Evolutionary conservation across 1,140 invertebrate species (phyloP), one percentile per base, ranked within the genome.

Genomic region (Leptinotarsa undecemlineata): DNA sequence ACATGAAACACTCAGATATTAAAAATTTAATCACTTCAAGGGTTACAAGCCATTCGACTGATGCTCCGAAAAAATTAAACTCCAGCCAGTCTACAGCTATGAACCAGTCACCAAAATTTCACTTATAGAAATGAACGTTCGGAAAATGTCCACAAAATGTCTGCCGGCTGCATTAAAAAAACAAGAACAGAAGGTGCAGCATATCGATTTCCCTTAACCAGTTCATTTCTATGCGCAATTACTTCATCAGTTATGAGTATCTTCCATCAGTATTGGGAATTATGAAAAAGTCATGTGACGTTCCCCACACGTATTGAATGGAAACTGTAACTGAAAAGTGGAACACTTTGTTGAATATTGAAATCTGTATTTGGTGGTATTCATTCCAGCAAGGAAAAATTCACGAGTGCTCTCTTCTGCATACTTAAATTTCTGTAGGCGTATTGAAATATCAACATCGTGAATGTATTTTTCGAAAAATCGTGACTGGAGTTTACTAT

Each of bases 271-370:
- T 57, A 17, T 8, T 57, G 51, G 8, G 6, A 57, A 57, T 15
- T 57, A 57, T 57, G 14, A 57, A 15, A 57, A n/a, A 57, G 51
- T 57, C 33, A 57, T 1, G 51, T 19, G n/a, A 57, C 51, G 51
- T 57, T 57, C 19, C 26, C 64, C 26, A 67, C 47, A 70, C 17
- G 57, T 33, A 20, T 48, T 69, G 48, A 73, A 67, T 33, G 51
- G n/a, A 4, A n/a, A 51, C 73, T 60, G 33, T 33, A n/a, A 20
- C 73, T 60, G 71, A 23, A 74, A 74, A 74, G 57, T 66, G 68
- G 48, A 74, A 68, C 51, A 70, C 67, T 74, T 57, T 19, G 67
- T 70, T 74, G 73, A 74, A 74, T 74, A 74, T 62, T 70, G 73
- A 67, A 23, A 67, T 67, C 13, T 23, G 17, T 67, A 42, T 67